These are phyloP conservation scores for Premnoplex brunnescens DNA, from an alignment of 2,797 vertebrate species.

Conservation along the genomic window DNA sequence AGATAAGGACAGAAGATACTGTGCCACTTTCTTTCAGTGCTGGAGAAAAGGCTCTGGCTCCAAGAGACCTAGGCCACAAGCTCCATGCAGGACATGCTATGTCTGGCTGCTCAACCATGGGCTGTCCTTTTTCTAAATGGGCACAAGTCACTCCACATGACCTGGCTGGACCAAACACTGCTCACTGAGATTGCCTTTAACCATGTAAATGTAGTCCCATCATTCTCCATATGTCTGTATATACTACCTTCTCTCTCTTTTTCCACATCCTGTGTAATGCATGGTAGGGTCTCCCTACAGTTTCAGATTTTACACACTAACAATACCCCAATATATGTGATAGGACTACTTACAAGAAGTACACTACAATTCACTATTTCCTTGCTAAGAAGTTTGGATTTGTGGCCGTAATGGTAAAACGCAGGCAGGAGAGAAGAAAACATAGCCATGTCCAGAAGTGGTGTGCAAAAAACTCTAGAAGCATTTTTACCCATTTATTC, in stretches of 20 bases:
- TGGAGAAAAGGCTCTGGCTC: not conserved
- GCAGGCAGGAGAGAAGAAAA: not conserved
- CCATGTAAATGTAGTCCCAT: not conserved
- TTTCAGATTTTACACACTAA: not conserved
- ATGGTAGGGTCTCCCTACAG: not conserved
- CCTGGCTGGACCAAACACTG: not conserved
- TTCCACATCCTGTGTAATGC: not conserved
- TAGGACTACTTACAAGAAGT: not conserved
- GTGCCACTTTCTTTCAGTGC: not conserved
- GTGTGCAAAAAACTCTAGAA: not conserved
- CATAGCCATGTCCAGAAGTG: not conserved
- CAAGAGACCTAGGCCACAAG: not conserved
- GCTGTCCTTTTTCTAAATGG: not conserved
- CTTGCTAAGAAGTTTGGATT: not conserved
- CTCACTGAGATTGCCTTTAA: not conserved
- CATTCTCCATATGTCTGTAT: not conserved
- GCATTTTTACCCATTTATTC: not conserved
- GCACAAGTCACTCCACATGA: not conserved
- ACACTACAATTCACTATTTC: not conserved
- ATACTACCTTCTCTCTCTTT: not conserved
- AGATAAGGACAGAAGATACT: not conserved
- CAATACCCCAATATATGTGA: not conserved
- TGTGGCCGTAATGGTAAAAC: not conserved
- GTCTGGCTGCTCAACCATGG: rapidly evolving
- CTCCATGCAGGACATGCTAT: rapidly evolving